These are phyloP conservation scores for Eonycteris spelaea DNA, from an alignment of 2,113 vertebrate genomes.

Conservation along the genomic window DNA sequence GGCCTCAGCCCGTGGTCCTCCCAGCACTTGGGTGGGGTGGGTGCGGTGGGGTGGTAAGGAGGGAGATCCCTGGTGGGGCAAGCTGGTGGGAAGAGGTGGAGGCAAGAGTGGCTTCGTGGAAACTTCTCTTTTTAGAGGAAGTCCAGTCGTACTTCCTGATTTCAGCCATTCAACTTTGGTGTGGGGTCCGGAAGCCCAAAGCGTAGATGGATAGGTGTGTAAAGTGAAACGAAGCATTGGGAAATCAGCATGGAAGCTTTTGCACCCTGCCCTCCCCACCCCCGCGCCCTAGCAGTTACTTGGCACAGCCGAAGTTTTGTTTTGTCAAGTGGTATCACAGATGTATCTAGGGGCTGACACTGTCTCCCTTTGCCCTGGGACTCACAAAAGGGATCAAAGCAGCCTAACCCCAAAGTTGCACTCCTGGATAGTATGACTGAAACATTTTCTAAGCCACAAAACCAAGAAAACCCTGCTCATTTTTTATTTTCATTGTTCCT, in stretches of 20 bases:
- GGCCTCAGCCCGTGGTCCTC: not conserved
- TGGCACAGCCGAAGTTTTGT: not conserved
- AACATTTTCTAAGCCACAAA: not conserved
- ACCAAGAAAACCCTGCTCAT: not conserved
- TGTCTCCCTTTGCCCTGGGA: not conserved
- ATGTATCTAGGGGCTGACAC: not conserved
- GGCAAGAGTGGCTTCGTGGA: not conserved
- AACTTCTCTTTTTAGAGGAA: not conserved
- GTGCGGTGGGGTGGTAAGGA: not conserved
- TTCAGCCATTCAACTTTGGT: not conserved
- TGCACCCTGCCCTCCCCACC: rapidly evolving
- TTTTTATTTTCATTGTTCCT: not conserved
- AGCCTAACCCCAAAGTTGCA: not conserved
- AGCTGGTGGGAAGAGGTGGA: not conserved
- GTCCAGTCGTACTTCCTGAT: not conserved
- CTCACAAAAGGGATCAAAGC: not conserved
- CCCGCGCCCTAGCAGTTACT: rapidly evolving
- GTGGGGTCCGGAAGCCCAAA: not conserved
- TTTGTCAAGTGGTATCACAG: not conserved
- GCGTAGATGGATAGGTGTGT: not conserved
- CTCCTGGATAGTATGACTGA: not conserved
- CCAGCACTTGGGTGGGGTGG: not conserved
- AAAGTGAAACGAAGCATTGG: not conserved
- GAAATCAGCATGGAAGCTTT: not conserved
- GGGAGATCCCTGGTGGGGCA: not conserved